Conservation (phyloP, 2,113 vertebrate genomes). For the Thamnaconus septentrionalis region DNA sequence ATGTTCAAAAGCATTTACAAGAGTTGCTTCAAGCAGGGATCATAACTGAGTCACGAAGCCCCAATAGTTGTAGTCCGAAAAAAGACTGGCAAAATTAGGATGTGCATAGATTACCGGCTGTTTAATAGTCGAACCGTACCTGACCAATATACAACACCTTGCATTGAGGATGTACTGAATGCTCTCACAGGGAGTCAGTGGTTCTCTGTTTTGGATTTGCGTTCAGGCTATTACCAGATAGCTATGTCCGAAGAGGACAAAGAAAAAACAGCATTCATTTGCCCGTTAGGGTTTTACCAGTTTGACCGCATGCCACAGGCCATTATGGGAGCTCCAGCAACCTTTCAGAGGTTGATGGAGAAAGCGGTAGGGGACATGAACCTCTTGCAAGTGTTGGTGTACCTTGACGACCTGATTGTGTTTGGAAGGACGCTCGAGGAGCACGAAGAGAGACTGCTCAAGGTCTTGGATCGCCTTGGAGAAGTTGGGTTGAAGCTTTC, state of each 20-base stretch:
- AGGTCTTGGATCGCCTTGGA: background rate
- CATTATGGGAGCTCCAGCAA: background rate
- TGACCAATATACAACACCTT: background rate
- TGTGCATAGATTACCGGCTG: background rate
- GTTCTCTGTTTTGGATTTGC: background rate
- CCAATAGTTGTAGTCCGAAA: background rate
- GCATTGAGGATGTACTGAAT: background rate
- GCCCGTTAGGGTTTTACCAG: background rate
- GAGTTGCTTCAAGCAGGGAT: background rate
- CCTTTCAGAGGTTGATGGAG: constrained; percentile 7
- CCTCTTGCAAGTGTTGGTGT: background rate
- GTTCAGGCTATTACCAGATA: constrained; percentile 1
- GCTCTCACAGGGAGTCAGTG: background rate
- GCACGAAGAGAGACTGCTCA: background rate
- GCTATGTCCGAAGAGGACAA: background rate
- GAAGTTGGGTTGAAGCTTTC: background rate
- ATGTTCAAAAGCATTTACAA: background rate
- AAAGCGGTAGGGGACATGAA: constrained; percentile 4
- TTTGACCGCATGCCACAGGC: constrained; percentile 25
- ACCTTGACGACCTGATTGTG: constrained; percentile 14
- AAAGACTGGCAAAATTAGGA: background rate
- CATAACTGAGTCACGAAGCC: background rate
- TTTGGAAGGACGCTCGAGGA: too few species aligned
- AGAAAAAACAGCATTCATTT: constrained; percentile 13
- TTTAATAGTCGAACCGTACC: background rate